These are phyloP conservation scores for Drosophila melanosoma DNA, from an alignment of 2,888 invertebrate species.

Conservation along the genomic window DNA sequence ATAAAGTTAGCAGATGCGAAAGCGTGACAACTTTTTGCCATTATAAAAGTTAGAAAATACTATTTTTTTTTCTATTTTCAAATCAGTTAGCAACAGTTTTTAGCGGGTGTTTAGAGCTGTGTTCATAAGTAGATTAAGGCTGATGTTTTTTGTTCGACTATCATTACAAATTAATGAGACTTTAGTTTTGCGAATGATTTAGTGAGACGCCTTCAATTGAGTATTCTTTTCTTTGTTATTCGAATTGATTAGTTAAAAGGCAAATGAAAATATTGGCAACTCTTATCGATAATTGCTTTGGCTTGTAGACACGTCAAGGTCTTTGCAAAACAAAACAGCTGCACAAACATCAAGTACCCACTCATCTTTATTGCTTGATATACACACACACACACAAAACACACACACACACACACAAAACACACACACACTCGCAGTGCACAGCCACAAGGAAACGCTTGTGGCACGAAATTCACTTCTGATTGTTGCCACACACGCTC, in stretches of 20 bases:
- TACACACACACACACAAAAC: constrained; percentile 8
- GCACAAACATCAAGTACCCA: constrained; percentile 72
- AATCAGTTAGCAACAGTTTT: constrained; percentile 5
- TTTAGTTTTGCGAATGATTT: background rate
- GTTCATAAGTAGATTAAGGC: constrained; percentile 39
- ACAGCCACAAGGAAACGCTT: constrained; percentile 7
- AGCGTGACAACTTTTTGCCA: constrained; percentile 70
- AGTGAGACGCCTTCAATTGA: background rate
- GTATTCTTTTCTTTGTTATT: constrained; percentile 5
- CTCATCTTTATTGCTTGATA: constrained; percentile 71
- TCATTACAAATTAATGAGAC: constrained; percentile 29
- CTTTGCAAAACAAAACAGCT: constrained; percentile 47
- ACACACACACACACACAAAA: constrained; percentile 22
- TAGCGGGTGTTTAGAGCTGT: constrained; percentile 10
- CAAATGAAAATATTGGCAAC: constrained; percentile 9
- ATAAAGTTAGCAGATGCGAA: constrained; percentile 57
- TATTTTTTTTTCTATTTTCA: constrained; percentile 9
- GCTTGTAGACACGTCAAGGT: constrained; percentile 39
- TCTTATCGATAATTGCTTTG: constrained; percentile 58
- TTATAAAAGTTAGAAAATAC: constrained; percentile 52
- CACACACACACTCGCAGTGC: constrained; percentile 10
- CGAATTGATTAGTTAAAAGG: constrained; percentile 15
- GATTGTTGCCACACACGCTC: constrained; percentile 61
- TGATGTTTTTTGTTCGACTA: constrained; percentile 16
- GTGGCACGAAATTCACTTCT: constrained; percentile 44